Base-by-base conservation (phyloP, 2,797 vertebrate species). In the Heteromormyrus szaboi region DNA sequence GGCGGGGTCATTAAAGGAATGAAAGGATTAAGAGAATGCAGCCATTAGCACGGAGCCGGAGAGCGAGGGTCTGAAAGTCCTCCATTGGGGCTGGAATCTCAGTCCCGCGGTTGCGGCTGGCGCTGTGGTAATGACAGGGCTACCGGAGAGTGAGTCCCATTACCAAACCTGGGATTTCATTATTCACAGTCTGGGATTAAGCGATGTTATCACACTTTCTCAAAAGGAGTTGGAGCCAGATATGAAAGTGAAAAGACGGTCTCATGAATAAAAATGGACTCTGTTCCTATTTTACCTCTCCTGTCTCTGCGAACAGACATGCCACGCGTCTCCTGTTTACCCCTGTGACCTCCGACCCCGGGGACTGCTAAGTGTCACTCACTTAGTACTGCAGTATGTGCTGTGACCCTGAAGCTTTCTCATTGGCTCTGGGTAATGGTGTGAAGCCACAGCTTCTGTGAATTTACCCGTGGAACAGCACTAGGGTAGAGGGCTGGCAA, bases 151-250 rank as follows among this genome's bases (percentile, higher is more conserved):
- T 89, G 48, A 81, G 79, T 90, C 88, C 87, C 89, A 92, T 93
- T 93, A 92, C 91, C 79, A 88, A 89, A 89, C 90, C 89, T 90
- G 68, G 90, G 91, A 92, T 92, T 92, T 88, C 86, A 93, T 93
- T 91, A 92, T 93, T 90, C 92, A 54, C 88, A 89, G 51, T 81
- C 86, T 29, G 89, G 88, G 87, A 91, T 93, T 90, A 90, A 91
- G 92, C 90, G 91, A 91, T 90, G 90, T 90, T 92, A 92, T 94
- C 87, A 86, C 54, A 91, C 90, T 83, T 51, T 33, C 87, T 90
- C 79, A 89, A 88, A 91, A 91, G 89, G 48, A 90, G 87, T 46
- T 89, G 87, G 87, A 48, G 84, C 88, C 89, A 90, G 88, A 88
- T 90, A 92, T 51, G 53, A 91, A 90, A 89, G 88, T 62, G 86